A percentile compares a stretch with the other conserved stretches of the same genome.
phyloP scores from a whole-genome alignment of 1,140 invertebrate genomes.

The Leguminivora glycinivorella region DNA sequence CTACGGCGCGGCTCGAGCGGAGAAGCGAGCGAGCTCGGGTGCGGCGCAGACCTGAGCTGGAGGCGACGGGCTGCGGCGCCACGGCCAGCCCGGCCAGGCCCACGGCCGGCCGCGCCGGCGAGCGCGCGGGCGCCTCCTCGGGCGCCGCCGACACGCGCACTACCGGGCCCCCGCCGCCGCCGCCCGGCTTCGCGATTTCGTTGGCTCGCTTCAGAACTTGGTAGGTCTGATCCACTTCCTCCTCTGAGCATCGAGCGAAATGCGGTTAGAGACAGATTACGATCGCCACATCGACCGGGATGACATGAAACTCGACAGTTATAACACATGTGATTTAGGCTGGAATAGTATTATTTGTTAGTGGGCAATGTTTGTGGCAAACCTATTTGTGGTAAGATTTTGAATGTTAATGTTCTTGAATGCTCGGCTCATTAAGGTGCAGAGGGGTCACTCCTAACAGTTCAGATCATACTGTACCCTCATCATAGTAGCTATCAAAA shows the following conservation, averaged over 20 bases:
- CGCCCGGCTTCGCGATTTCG: slow-evolving; percentile 85
- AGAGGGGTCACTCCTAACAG: slow-evolving; percentile 61
- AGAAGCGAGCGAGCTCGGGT: slow-evolving; percentile 59
- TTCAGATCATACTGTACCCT: slow-evolving; percentile 65
- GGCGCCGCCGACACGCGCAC: slow-evolving; percentile 71
- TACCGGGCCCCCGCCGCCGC: slow-evolving; percentile 71
- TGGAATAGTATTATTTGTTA: slow-evolving; percentile 40
- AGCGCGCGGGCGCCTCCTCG: slow-evolving; percentile 66
- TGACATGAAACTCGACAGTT: slow-evolving; percentile 39
- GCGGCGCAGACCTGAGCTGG: slow-evolving; percentile 78
- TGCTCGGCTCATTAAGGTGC: slow-evolving; percentile 46
- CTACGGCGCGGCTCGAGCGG: slow-evolving; percentile 55
- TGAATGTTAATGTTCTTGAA: slow-evolving; percentile 53
- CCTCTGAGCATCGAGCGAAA: slow-evolving; percentile 76
- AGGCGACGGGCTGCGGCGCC: slow-evolving; percentile 74
- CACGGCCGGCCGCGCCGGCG: slow-evolving; percentile 60
- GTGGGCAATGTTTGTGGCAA: slow-evolving; percentile 32
- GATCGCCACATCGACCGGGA: slow-evolving; percentile 34
- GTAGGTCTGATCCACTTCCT: slow-evolving; percentile 93
- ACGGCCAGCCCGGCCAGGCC: slow-evolving; percentile 57
- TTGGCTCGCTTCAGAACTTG: slow-evolving; percentile 95
- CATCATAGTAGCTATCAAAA: slow-evolving; percentile 74
- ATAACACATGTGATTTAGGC: slow-evolving; percentile 37
- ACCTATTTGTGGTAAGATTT: slow-evolving; percentile 33
- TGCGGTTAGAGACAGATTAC: slow-evolving; percentile 52